Conservation (phyloP, 2,797 vertebrate genomes). For the Channallabes apus region DNA sequence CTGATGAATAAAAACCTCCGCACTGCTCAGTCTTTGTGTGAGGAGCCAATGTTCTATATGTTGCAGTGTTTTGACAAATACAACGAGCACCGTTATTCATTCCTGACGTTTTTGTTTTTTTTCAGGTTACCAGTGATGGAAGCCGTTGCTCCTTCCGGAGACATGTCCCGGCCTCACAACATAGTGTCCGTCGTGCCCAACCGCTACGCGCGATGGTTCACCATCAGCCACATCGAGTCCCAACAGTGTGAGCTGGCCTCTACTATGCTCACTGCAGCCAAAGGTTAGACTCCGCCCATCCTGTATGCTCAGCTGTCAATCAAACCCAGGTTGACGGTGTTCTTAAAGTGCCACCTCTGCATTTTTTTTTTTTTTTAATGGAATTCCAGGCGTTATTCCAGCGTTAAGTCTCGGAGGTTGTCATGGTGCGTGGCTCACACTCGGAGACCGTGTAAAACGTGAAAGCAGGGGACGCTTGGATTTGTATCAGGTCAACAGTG, state of each 20-base stretch:
- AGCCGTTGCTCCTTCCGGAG: slow-evolving; percentile 83
- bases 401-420: background rate
- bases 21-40: background rate
- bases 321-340: background rate
- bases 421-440: background rate
- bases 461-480: background rate
- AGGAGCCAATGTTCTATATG: background rate
- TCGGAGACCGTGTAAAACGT: background rate
- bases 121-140: slow-evolving; percentile 90
- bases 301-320: background rate
- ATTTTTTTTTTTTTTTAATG: background rate
- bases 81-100: background rate
- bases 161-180: slow-evolving; percentile 89
- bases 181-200: slow-evolving; percentile 93
- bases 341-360: background rate
- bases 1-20: background rate
- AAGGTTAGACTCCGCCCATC: slow-evolving; percentile 78
- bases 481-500: slow-evolving; percentile 5
- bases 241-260: slow-evolving; percentile 99
- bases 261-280: slow-evolving; percentile 98
- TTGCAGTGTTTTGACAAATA: background rate
- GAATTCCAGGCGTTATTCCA: background rate
- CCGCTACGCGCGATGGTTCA: slow-evolving; percentile 97
- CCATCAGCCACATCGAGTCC: slow-evolving; percentile 96
- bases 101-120: background rate